These are phyloP conservation scores for Calyptommatus sinebrachiatus DNA, from an alignment of 2,113 vertebrate genomes.

Conservation along the genomic window DNA sequence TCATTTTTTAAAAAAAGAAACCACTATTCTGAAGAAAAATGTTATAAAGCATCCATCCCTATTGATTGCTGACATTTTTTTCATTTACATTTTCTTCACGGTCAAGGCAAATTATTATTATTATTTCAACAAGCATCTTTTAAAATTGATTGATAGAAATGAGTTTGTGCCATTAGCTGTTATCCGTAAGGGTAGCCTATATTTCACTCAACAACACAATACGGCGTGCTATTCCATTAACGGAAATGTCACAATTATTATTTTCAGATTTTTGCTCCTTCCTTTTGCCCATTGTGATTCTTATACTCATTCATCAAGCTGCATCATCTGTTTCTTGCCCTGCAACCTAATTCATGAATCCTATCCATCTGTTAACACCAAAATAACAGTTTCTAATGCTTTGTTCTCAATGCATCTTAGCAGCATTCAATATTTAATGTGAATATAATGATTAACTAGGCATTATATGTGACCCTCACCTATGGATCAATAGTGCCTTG, in stretches of 20 bases:
- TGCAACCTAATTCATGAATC: constrained; percentile 37
- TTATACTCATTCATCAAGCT: constrained; percentile 47
- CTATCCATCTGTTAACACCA: constrained; percentile 45
- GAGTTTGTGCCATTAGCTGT: constrained; percentile 45
- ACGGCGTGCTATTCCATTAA: constrained; percentile 43
- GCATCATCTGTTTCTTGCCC: constrained; percentile 40
- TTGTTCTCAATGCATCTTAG: constrained; percentile 43
- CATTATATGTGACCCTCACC: neutral
- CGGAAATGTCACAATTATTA: constrained; percentile 18
- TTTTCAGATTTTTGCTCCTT: constrained; percentile 40
- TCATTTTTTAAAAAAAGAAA: no score
- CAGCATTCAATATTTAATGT: constrained; percentile 35
- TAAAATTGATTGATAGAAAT: constrained; percentile 42
- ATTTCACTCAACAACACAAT: constrained; percentile 41
- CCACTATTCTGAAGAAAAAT: no score
- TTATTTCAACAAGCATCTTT: constrained; percentile 57
- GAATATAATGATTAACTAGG: constrained; percentile 18
- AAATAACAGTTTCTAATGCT: constrained; percentile 32
- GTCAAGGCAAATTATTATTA: constrained; percentile 20
- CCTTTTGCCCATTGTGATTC: constrained; percentile 28
- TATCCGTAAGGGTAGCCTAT: constrained; percentile 29
- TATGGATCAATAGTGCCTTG: constrained; percentile 2
- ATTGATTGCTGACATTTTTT: constrained; percentile 17
- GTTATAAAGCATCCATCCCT: no score
- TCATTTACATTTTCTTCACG: constrained; percentile 40